Evolutionary conservation across 1,140 invertebrate genomes (phyloP).

Genomic region (Sarcophaga peregrina): DNA sequence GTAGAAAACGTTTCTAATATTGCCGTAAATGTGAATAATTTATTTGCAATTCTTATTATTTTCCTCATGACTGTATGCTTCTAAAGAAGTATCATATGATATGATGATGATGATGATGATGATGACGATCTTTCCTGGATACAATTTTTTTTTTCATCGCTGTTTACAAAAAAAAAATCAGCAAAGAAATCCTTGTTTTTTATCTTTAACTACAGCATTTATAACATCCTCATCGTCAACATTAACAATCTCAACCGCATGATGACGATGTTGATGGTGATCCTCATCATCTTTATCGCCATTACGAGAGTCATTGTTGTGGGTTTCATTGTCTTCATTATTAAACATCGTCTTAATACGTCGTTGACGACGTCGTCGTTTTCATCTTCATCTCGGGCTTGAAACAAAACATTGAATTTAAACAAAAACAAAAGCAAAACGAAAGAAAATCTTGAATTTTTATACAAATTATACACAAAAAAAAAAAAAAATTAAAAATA

Average conservation of each 20-base stretch:
- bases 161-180: background rate
- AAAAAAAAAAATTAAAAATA: too few species aligned
- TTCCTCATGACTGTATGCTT: too few species aligned
- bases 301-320: background rate
- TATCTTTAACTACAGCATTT: constrained; percentile 29
- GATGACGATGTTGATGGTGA: constrained; percentile 3
- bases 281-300: constrained; percentile 12
- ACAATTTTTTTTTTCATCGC: too few species aligned
- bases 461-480: constrained; percentile 32
- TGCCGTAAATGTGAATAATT: too few species aligned
- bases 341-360: background rate
- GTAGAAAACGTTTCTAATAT: too few species aligned
- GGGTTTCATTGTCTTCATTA: constrained; percentile 27
- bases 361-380: background rate
- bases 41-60: too few species aligned
- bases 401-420: background rate
- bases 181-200: background rate
- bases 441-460: constrained; percentile 2
- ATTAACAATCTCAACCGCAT: constrained; percentile 32
- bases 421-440: constrained; percentile 22
- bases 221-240: constrained; percentile 31
- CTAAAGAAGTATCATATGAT: too few species aligned
- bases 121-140: too few species aligned
- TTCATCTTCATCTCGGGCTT: background rate
- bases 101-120: too few species aligned